Conservation (phyloP, 1,140 invertebrate genomes). For the Sarcophaga bullata region DNA sequence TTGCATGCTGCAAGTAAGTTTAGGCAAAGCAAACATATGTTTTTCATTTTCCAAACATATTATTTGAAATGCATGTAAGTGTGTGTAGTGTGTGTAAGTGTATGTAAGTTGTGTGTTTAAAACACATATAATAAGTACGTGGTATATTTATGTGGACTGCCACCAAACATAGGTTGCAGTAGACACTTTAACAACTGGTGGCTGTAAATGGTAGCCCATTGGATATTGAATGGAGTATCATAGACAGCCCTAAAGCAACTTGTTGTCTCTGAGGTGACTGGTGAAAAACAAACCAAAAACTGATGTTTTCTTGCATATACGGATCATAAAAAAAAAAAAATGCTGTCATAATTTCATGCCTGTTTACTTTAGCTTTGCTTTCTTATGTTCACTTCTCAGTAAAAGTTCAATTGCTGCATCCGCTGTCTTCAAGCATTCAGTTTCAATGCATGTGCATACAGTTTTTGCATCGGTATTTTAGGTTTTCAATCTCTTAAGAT, state of each 20-base stretch:
- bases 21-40: conserved; percentile 6
- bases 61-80: neutral
- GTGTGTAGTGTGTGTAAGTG: no score
- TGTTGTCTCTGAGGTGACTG: neutral
- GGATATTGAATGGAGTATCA: no score
- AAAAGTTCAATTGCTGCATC: neutral
- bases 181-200: no score
- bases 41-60: no score
- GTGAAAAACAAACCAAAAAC: neutral
- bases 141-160: no score
- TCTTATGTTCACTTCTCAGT: neutral
- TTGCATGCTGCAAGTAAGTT: neutral
- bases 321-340: neutral
- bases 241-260: neutral
- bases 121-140: neutral
- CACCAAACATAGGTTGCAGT: neutral
- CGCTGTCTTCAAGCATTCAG: neutral
- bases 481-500: no score
- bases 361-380: neutral
- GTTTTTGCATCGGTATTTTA: no score
- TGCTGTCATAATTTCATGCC: neutral
- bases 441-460: no score
- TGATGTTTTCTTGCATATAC: no score
- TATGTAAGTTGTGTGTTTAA: no score
- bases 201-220: no score